Conservation (phyloP, 2,888 invertebrate species). For the Chymomyza amoena region DNA sequence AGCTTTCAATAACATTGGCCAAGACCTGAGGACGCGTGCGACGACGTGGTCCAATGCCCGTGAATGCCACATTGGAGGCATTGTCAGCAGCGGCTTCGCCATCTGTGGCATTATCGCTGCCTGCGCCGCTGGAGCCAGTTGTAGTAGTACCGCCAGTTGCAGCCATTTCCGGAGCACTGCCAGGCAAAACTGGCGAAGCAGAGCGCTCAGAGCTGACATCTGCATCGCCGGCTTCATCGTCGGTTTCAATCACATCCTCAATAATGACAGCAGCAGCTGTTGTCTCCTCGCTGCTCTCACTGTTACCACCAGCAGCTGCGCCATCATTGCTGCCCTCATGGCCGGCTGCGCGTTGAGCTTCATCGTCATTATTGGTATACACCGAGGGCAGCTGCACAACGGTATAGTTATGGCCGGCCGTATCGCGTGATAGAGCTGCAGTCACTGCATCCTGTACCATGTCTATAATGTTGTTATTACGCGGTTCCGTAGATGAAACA, state of each 20-base stretch:
- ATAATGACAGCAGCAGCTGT: constrained; percentile 61
- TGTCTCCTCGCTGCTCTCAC: constrained; percentile 42
- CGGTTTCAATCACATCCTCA: constrained; percentile 66
- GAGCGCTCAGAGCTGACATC: constrained; percentile 36
- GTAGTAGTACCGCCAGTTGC: constrained; percentile 4
- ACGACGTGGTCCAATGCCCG: constrained; percentile 57
- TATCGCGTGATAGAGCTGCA: constrained; percentile 76
- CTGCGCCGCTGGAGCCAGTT: constrained; percentile 9
- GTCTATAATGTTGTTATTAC: constrained; percentile 77
- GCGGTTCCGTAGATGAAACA: constrained; percentile 77
- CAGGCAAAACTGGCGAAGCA: constrained; percentile 20
- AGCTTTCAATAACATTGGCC: constrained; percentile 76
- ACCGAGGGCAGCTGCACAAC: constrained; percentile 77
- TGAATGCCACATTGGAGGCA: constrained; percentile 19
- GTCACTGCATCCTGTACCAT: constrained; percentile 78
- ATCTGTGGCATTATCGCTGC: constrained; percentile 22
- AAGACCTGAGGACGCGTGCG: constrained; percentile 77
- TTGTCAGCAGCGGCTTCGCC: constrained; percentile 16
- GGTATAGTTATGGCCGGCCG: constrained; percentile 76
- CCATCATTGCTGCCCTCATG: constrained; percentile 19
- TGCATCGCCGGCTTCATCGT: constrained; percentile 52
- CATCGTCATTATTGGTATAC: constrained; percentile 68
- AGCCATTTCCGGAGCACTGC: constrained; percentile 8
- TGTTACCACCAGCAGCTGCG: constrained; percentile 19
- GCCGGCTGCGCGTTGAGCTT: constrained; percentile 28